A percentile compares a stretch with the other conserved stretches of the same genome.
Conservation (phyloP, 2,888 invertebrate species). For the Pseudoips prasinana region DNA sequence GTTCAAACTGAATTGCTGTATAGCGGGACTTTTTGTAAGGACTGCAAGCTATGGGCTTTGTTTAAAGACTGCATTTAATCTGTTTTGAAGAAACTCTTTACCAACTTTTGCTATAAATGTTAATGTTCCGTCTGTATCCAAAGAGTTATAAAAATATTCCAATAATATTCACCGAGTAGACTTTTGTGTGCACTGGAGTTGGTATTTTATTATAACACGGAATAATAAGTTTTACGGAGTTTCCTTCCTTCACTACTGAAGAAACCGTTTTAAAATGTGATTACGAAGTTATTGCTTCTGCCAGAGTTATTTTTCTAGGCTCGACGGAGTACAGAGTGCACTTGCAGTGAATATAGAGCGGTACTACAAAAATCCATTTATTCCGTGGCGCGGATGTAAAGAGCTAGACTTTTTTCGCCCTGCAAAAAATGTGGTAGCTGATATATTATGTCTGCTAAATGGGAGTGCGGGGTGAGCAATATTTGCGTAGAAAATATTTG, state of each 20-base stretch:
- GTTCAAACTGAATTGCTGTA: too few species aligned
- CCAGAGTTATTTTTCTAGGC: constrained; percentile 24
- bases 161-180: too few species aligned
- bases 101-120: constrained; percentile 19
- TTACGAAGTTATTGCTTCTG: constrained; percentile 2
- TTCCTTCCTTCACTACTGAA: background rate
- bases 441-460: too few species aligned
- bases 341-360: constrained; percentile 20
- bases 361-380: constrained; percentile 31
- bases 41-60: constrained; percentile 4
- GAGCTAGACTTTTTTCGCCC: constrained; percentile 7
- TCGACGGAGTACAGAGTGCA: constrained; percentile 20
- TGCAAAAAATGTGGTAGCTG: constrained; percentile 6
- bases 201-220: too few species aligned
- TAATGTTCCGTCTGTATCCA: constrained; percentile 8
- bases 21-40: too few species aligned
- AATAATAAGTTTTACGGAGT: constrained; percentile 3
- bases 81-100: constrained; percentile 21
- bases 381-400: constrained; percentile 17
- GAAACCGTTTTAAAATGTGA: background rate
- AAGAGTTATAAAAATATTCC: too few species aligned
- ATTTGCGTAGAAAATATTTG: too few species aligned
- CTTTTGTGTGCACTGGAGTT: too few species aligned
- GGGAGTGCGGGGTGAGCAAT: too few species aligned
- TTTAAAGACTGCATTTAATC: constrained; percentile 23